Conservation (phyloP, 2,113 vertebrate species). For the Archocentrus centrarchus region DNA sequence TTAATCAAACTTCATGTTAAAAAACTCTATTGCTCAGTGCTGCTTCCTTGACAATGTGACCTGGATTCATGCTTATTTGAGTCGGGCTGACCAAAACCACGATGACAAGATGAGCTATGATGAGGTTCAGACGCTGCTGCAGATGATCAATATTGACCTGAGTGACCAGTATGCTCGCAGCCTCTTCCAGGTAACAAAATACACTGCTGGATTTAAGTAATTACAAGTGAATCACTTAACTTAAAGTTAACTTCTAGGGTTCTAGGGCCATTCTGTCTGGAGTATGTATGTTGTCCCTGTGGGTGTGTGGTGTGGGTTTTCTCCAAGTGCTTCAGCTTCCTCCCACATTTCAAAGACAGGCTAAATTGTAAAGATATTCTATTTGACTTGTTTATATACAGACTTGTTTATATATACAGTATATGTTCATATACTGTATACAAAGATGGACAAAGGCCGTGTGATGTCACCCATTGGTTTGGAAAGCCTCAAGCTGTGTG, state of each 20-base stretch:
- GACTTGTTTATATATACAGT: no score
- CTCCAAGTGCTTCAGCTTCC: background rate
- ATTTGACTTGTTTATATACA: no score
- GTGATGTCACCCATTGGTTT: no score
- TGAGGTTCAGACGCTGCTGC: conserved; percentile 91
- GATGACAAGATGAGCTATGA: conserved; percentile 96
- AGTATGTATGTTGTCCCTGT: background rate
- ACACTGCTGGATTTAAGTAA: background rate
- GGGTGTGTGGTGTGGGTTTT: fast-evolving
- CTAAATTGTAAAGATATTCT: no score
- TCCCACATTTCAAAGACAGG: no score
- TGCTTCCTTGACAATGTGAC: conserved; percentile 75
- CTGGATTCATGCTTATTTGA: conserved; percentile 93
- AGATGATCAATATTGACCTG: conserved; percentile 95
- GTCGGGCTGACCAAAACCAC: conserved; percentile 88
- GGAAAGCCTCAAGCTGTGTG: no score
- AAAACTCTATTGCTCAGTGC: background rate
- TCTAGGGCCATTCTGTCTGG: background rate
- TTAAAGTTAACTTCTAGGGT: background rate
- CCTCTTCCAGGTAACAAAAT: conserved; percentile 89
- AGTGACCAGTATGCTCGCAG: conserved; percentile 88
- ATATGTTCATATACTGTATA: no score
- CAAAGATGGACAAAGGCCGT: no score
- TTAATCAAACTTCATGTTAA: background rate
- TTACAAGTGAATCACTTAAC: background rate